A percentile compares a stretch with the other conserved stretches of the same genome.
phyloP scores from a whole-genome alignment of 2,113 vertebrate genomes.

The Oreochromis aureus region DNA sequence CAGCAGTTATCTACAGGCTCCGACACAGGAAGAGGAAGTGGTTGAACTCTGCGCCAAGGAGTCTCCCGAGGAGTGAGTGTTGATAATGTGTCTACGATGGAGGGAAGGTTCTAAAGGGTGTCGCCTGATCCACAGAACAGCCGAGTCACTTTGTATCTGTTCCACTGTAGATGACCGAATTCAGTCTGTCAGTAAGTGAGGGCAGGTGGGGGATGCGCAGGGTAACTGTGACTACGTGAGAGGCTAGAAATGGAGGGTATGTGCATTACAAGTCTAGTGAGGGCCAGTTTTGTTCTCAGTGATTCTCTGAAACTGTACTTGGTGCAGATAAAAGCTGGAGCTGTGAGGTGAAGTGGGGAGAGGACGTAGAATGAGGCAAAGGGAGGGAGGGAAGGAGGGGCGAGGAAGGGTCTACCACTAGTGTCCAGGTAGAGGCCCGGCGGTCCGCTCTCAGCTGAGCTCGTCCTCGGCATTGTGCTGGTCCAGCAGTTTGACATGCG shows the following conservation, averaged over 20 bases:
- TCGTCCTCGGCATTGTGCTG: conserved; percentile 93
- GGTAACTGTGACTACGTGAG: not conserved
- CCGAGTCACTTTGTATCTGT: not conserved
- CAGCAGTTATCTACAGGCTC: conserved; percentile 32
- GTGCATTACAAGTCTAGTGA: conserved; percentile 23
- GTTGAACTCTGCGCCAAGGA: not conserved
- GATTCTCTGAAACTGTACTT: conserved; percentile 84
- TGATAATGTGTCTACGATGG: not conserved
- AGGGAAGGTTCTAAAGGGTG: not conserved
- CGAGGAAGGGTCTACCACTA: conserved; percentile 46
- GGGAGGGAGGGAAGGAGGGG: not conserved
- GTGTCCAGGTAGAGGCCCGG: conserved; percentile 42
- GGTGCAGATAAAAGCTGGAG: conserved; percentile 89
- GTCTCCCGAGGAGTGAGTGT: conserved; percentile 18
- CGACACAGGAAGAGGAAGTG: conserved; percentile 54
- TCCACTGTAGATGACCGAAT: not conserved
- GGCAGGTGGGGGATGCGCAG: conserved; percentile 1
- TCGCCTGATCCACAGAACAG: not conserved
- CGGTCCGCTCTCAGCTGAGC: conserved; percentile 81
- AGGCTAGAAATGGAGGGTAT: not conserved
- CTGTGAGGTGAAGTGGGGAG: not conserved
- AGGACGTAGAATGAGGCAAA: not conserved
- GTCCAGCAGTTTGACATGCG: conserved; percentile 96
- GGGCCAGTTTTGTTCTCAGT: conserved; percentile 60
- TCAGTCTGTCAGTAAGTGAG: not conserved